phyloP scores from a whole-genome alignment of 2,113 vertebrate species.

The Gymnocephalus cernua region DNA sequence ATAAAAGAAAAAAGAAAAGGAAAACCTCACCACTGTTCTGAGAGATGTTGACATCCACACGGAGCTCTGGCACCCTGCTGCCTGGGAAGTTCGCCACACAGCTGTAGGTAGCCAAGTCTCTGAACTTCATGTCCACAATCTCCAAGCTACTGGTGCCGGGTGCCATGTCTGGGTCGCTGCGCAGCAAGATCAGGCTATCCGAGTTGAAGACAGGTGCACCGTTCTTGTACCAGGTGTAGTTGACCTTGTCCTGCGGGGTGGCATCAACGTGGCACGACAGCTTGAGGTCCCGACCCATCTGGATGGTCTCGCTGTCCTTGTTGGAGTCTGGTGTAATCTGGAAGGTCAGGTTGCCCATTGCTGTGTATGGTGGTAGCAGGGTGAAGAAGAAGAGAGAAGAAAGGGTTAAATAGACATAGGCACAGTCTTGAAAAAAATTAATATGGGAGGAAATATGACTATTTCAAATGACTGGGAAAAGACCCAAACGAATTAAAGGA shows the following conservation, averaged over 20 bases:
- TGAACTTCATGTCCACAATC: constrained; percentile 97
- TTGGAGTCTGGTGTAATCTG: constrained; percentile 98
- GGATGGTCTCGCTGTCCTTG: constrained; percentile 97
- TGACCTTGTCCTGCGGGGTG: constrained; percentile 96
- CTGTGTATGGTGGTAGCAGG: constrained; percentile 70
- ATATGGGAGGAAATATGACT: background rate
- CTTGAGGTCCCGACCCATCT: constrained; percentile 97
- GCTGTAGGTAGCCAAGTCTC: constrained; percentile 95
- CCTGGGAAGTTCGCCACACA: constrained; percentile 93
- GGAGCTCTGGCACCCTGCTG: constrained; percentile 90
- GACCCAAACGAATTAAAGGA: background rate
- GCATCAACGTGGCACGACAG: constrained; percentile 98
- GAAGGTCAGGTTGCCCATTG: constrained; percentile 95
- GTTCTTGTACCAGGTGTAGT: constrained; percentile 98
- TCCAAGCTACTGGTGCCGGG: constrained; percentile 96
- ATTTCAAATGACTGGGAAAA: background rate
- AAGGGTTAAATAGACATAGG: constrained; percentile 17
- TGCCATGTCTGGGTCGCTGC: constrained; percentile 94
- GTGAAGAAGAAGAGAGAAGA: background rate
- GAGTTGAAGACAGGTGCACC: constrained; percentile 88
- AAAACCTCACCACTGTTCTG: constrained; percentile 92
- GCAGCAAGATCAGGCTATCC: constrained; percentile 91
- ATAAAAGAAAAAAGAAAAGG: background rate
- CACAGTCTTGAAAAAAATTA: background rate
- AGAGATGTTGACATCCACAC: constrained; percentile 97